Conservation (phyloP, 2,113 vertebrate species). For the Hymenochirus boettgeri region DNA sequence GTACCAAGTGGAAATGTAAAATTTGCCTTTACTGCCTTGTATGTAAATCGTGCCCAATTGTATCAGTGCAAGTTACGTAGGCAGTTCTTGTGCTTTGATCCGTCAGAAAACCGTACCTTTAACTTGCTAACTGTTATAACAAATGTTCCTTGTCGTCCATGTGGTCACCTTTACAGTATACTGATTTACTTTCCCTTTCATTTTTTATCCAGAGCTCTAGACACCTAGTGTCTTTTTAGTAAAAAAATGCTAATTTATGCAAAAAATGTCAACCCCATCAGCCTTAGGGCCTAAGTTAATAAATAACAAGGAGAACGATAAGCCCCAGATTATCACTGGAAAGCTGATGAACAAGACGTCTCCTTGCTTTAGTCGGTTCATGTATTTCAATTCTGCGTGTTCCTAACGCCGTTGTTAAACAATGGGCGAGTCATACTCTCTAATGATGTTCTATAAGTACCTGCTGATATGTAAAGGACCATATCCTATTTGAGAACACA, state of each 20-base stretch:
- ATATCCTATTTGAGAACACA: not conserved
- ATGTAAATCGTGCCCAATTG: no score
- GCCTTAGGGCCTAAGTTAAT: conserved; percentile 8
- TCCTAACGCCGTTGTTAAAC: not conserved
- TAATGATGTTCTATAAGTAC: not conserved
- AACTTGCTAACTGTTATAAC: no score
- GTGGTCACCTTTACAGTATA: no score
- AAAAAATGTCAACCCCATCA: conserved; percentile 27
- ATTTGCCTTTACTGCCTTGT: no score
- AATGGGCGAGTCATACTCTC: conserved; percentile 18
- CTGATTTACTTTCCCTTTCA: no score
- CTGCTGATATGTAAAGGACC: not conserved
- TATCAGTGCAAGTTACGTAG: no score
- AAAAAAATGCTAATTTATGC: conserved; percentile 35
- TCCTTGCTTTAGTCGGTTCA: not conserved
- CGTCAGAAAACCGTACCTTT: no score
- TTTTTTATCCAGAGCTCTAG: no score
- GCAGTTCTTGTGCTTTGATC: no score
- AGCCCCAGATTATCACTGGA: not conserved
- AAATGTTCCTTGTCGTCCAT: no score
- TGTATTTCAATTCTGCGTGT: conserved; percentile 5
- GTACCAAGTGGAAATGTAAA: no score
- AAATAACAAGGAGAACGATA: conserved; percentile 21
- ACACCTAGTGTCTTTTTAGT: no score
- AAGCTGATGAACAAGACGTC: conserved; percentile 9